A percentile compares a stretch with the other conserved stretches of the same genome.
phyloP scores from a whole-genome alignment of 1,140 invertebrate genomes.

The Diuraphis noxia region DNA sequence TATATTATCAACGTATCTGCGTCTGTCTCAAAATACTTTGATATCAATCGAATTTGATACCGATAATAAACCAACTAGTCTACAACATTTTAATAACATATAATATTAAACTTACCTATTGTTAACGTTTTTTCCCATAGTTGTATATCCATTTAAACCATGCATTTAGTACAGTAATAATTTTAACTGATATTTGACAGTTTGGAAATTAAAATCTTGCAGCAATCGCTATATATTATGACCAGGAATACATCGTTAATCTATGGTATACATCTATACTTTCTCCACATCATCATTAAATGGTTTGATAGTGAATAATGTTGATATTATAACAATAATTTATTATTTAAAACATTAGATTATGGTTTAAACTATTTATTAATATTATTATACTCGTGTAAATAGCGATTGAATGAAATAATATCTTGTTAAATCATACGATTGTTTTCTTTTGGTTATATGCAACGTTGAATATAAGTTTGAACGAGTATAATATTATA shows the following conservation, averaged over 20 bases:
- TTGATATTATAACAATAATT: not conserved
- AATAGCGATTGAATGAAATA: not conserved
- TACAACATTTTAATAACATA: too few species aligned
- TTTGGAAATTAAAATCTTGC: not conserved
- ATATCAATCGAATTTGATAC: too few species aligned
- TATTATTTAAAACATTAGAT: not conserved
- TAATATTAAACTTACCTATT: too few species aligned
- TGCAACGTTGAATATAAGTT: not conserved
- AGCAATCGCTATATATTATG: not conserved
- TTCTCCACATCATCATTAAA: too few species aligned
- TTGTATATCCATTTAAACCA: not conserved
- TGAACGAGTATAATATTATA: not conserved
- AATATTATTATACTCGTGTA: not conserved
- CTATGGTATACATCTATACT: too few species aligned
- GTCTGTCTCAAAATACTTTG: too few species aligned
- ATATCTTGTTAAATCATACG: not conserved
- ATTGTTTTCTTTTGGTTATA: not conserved
- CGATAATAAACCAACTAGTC: too few species aligned
- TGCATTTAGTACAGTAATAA: not conserved
- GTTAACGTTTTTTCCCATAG: not conserved
- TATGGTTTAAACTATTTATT: not conserved
- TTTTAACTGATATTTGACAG: not conserved
- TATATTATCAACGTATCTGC: too few species aligned
- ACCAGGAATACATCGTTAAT: too few species aligned
- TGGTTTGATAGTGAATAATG: too few species aligned